Evolutionary conservation across 2,113 vertebrate species (phyloP).

Genomic region (Madoqua kirkii): DNA sequence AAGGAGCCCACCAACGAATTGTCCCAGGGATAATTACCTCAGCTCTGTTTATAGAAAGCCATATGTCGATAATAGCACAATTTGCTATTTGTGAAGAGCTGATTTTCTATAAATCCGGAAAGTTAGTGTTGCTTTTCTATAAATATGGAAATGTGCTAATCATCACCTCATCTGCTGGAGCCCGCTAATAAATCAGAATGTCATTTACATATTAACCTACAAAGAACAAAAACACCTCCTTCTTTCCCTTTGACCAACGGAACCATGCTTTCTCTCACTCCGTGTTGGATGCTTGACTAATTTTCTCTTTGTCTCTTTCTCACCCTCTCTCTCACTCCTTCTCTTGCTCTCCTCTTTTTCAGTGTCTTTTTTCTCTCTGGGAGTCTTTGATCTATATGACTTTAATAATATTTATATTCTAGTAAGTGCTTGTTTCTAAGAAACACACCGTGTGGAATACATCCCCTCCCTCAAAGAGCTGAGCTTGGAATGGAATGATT

Average conservation of each 20-base stretch:
- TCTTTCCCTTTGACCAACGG: slow-evolving; percentile 52
- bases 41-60: slow-evolving; percentile 75
- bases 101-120: slow-evolving; percentile 75
- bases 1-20: slow-evolving; percentile 68
- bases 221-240: slow-evolving; percentile 68
- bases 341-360: not conserved
- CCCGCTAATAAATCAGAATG: slow-evolving; percentile 73
- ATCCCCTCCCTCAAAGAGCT: not conserved
- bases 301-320: not conserved
- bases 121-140: slow-evolving; percentile 75
- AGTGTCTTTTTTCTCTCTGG: not conserved
- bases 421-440: slow-evolving; percentile 15
- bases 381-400: not conserved
- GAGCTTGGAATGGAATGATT: not conserved
- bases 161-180: slow-evolving; percentile 76
- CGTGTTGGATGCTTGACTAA: not conserved
- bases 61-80: slow-evolving; percentile 75
- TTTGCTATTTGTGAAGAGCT: slow-evolving; percentile 72
- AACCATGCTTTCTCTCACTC: not conserved
- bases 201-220: slow-evolving; percentile 77
- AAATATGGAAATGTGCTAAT: slow-evolving; percentile 79
- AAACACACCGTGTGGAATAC: not conserved
- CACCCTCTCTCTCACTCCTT: not conserved
- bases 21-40: slow-evolving; percentile 75
- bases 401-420: slow-evolving; percentile 47